phyloP scores from a whole-genome alignment of 2,797 vertebrate species.

The Siniperca scherzeri region DNA sequence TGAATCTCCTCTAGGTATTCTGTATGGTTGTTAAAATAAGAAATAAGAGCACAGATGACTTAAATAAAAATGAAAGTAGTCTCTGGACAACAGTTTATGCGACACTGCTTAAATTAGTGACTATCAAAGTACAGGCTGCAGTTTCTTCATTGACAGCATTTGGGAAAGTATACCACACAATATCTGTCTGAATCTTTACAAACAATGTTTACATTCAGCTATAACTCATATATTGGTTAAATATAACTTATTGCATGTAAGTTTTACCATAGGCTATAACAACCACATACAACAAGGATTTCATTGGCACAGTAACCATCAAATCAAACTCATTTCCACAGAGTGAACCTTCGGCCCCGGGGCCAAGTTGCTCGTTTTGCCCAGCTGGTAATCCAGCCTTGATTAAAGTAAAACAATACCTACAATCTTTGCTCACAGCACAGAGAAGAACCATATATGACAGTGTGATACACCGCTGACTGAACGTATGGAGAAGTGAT shows the following conservation, averaged over 20 bases:
- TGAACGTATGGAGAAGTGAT: constrained; percentile 9
- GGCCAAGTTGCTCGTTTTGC: not conserved
- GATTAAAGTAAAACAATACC: constrained; percentile 5
- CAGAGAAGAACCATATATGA: constrained; percentile 10
- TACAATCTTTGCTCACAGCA: constrained; percentile 11
- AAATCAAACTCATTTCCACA: not conserved
- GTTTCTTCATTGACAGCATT: constrained; percentile 4
- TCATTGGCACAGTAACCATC: constrained; percentile 14
- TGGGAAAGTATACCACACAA: constrained; percentile 1
- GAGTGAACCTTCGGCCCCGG: not conserved
- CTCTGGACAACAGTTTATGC: constrained; percentile 15
- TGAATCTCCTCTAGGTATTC: constrained; percentile 10
- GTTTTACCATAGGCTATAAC: constrained; percentile 3
- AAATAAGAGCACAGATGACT: constrained; percentile 25
- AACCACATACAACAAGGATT: constrained; percentile 7
- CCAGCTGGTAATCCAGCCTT: constrained; percentile 12
- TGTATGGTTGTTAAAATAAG: constrained; percentile 18
- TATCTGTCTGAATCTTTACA: constrained; percentile 1
- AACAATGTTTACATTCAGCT: constrained; percentile 11
- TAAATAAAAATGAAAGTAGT: constrained; percentile 24
- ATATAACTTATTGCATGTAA: not conserved
- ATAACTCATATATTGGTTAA: constrained; percentile 2
- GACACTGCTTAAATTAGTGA: constrained; percentile 3
- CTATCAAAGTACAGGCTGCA: constrained; percentile 26
- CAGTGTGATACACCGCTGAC: not conserved